These are phyloP conservation scores for Calameuta filiformis DNA, from an alignment of 2,888 invertebrate genomes.

Conservation along the genomic window DNA sequence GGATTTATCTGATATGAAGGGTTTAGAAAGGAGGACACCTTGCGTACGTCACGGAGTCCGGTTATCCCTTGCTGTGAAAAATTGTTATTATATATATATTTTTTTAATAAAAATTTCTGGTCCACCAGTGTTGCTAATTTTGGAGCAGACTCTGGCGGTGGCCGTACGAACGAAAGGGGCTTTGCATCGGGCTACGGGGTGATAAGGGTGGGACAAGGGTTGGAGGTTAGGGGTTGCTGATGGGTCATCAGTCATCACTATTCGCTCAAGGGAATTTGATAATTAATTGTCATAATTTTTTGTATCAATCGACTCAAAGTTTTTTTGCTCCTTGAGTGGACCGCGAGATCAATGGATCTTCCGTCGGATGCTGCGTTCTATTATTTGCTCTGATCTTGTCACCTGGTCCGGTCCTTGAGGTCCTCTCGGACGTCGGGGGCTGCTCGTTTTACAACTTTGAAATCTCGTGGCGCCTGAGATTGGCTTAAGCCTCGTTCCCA, in stretches of 20 bases:
- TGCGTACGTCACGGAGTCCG: not conserved
- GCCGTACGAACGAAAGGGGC: no score
- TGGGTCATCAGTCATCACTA: not conserved
- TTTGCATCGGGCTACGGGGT: no score
- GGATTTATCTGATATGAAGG: not conserved
- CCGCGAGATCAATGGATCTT: not conserved
- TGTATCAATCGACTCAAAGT: not conserved
- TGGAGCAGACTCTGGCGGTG: not conserved
- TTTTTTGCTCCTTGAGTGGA: not conserved
- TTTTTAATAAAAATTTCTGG: not conserved
- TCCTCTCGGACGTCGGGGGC: not conserved
- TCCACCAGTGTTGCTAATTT: not conserved
- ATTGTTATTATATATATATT: no score
- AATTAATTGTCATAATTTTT: not conserved
- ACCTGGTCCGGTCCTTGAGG: not conserved
- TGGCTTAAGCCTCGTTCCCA: not conserved
- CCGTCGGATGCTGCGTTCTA: not conserved
- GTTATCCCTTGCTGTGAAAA: no score
- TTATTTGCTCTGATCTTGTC: not conserved
- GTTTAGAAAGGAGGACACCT: not conserved
- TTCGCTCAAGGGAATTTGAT: not conserved
- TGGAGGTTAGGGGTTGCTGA: not conserved
- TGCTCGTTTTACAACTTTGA: no score
- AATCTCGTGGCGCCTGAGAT: not conserved
- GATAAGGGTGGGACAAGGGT: not conserved